phyloP scores from a whole-genome alignment of 2,113 vertebrate genomes.

The Sciurus niger region DNA sequence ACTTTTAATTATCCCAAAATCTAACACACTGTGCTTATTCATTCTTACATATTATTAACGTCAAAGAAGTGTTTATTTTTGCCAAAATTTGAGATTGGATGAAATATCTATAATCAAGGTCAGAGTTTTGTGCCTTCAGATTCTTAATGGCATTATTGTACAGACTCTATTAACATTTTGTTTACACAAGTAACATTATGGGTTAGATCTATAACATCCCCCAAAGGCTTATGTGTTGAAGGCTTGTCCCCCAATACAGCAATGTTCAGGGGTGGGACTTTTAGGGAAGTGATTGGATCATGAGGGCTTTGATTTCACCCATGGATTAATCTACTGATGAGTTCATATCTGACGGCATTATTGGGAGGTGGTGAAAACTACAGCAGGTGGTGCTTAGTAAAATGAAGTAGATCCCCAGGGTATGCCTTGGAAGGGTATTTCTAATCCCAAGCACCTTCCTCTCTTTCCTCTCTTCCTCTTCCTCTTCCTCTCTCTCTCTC shows the following conservation, averaged over 20 bases:
- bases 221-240: neutral
- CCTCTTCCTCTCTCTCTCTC: too few species aligned
- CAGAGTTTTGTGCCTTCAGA: neutral
- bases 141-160: neutral
- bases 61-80: slow-evolving; percentile 57
- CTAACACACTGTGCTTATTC: neutral
- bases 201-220: neutral
- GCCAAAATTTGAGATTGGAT: neutral
- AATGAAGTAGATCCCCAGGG: neutral
- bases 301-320: neutral
- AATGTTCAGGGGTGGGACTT: neutral
- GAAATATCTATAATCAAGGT: slow-evolving; percentile 22
- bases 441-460: neutral
- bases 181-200: neutral
- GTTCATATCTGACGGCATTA: neutral
- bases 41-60: slow-evolving; percentile 28
- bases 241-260: neutral
- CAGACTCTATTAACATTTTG: slow-evolving; percentile 10
- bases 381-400: neutral
- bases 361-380: neutral
- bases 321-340: neutral
- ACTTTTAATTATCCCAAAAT: slow-evolving; percentile 30
- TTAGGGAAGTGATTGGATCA: neutral
- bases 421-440: neutral
- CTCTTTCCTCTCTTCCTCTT: too few species aligned